Percentiles rank a stretch among this genome's conserved stretches.
Evolutionary conservation across 1,140 invertebrate species (phyloP).

Genomic region (Eriocheir sinensis): DNA sequence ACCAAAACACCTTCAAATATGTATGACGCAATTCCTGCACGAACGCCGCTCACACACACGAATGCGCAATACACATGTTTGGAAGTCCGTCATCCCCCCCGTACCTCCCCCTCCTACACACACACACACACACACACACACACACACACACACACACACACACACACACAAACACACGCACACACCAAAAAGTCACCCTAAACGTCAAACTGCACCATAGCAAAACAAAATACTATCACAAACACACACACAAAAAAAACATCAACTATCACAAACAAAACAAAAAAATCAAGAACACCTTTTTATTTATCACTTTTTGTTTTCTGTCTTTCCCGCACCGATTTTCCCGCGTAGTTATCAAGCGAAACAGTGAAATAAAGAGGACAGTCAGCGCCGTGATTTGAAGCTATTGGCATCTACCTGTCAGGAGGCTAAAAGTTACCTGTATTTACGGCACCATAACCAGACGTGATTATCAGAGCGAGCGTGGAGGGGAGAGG

Average conservation of each 20-base stretch:
- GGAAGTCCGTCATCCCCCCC: too few relatives aligned
- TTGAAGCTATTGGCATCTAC: conserved; percentile 13
- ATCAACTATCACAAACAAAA: neutral
- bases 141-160: neutral
- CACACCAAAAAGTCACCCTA: too few relatives aligned
- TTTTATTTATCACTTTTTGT: too few relatives aligned
- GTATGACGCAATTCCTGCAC: neutral
- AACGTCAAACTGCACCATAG: neutral
- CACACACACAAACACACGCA: neutral
- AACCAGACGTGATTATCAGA: neutral
- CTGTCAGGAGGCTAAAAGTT: conserved; percentile 4
- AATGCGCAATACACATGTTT: too few relatives aligned
- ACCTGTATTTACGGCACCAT: neutral
- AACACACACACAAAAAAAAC: too few relatives aligned
- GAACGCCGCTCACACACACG: too few relatives aligned
- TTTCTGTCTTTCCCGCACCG: neutral
- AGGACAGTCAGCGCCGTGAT: neutral
- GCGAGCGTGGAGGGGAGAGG: neutral
- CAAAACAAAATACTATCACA: neutral
- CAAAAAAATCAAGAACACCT: neutral
- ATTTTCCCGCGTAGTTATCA: too few relatives aligned
- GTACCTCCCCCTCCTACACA: too few relatives aligned
- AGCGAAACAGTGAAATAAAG: neutral
- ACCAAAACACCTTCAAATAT: neutral
- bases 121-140: neutral